Conservation (phyloP, 2,797 vertebrate species). For the Petrocephalus sullivani region DNA sequence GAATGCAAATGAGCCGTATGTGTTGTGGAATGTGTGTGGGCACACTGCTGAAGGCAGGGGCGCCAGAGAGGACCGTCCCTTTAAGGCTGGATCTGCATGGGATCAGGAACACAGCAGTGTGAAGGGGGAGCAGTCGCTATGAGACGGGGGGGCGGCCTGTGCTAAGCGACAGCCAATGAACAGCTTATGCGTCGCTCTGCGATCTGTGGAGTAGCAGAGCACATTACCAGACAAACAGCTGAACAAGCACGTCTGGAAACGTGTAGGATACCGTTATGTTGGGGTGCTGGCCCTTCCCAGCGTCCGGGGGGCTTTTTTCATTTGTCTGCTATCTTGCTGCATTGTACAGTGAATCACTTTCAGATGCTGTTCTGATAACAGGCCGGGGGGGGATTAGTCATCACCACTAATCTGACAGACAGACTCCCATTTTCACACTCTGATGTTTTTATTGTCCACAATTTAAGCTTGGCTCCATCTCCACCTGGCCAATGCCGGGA, state of each 20-base stretch:
- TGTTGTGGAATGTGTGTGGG: background rate
- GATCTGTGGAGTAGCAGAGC: background rate
- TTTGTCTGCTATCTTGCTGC: background rate
- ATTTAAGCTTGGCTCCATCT: conserved; percentile 8
- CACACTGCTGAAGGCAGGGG: background rate
- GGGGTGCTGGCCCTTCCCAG: background rate
- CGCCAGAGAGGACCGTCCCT: background rate
- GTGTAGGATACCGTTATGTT: background rate
- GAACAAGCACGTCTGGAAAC: background rate
- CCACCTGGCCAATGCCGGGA: background rate
- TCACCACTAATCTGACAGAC: background rate
- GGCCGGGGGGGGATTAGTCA: background rate
- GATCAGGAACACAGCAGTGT: background rate
- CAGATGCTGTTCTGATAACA: conserved; percentile 13
- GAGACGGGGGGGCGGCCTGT: background rate
- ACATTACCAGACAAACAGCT: conserved; percentile 5
- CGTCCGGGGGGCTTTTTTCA: background rate
- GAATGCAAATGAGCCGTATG: background rate
- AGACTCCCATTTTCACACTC: background rate
- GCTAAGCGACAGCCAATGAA: background rate
- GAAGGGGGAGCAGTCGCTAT: background rate
- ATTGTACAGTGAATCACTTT: conserved; percentile 12
- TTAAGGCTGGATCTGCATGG: background rate
- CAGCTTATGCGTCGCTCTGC: background rate
- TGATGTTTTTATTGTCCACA: background rate